Base-by-base conservation (phyloP, 2,113 vertebrate genomes). In the Synodontis membranacea region DNA sequence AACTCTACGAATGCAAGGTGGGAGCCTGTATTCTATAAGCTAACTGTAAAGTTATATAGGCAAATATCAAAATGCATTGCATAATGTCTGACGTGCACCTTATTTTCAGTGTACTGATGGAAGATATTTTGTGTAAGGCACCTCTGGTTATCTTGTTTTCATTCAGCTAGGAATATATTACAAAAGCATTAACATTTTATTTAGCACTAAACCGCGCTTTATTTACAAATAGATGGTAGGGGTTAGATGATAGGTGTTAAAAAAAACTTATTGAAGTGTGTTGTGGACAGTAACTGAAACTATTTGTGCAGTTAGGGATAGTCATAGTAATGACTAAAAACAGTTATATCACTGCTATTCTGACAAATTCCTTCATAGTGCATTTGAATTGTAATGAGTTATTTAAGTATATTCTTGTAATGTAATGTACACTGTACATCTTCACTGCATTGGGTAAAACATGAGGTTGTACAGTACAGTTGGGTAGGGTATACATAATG, bases 1-100 rank as follows among this genome's bases (percentile, higher is more conserved):
- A 97, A 92, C 94, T 98, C n/a, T 97, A 97, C 93, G 96, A 98
- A 89, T 99, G 98, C 93, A 96, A 95, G 96, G 98, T 99, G 96
- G 83, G 81, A 23, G 10, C 83, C 52, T 37, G 50, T 25, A n/a
- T 5, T 31, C 9, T 82, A 31, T 82, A 23, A 82, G n/a, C 25
- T 23, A 34, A 54, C 48, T 34, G n/a, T 82, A 10, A 34, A 82
- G 66, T 82, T 82, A 3, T n/a, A 19, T 19, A 4, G 23, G 48
- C 23, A 11, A 79, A 23, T 46, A 75, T 46, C 12, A 75, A 46
- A 46, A 46, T 46, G 25, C 72, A 46, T 44, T 75, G 72, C 11
- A 34, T 31, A 17, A 10, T 3, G 14, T 15, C 28, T 42, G 34
- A 28, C 42, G 28, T 58, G 37, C 34, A 56, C 34, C 5, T 25